Evolutionary conservation across 2,797 vertebrate genomes (phyloP), one percentile per base, ranked within the genome.

Genomic region (Acridotheres tristis): DNA sequence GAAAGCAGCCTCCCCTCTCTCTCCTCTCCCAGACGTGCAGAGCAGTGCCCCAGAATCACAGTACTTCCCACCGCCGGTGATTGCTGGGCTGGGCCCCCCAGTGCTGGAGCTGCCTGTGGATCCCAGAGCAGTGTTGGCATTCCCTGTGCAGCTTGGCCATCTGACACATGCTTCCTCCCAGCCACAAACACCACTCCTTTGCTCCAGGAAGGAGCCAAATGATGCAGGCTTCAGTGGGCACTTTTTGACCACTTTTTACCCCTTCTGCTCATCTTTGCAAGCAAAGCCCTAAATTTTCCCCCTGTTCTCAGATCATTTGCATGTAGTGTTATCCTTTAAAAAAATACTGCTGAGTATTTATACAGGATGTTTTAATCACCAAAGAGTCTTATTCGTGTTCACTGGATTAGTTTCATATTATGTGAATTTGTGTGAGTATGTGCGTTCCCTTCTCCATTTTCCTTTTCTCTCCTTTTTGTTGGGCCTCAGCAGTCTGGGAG

Each of bases 41-140:
- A 65, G 43, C 3, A 5, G 38, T 36, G 27, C 32, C 4, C 4
- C 53, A 38, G 50, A 87, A 29, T 14, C 0, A 0, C 12, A 11
- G 53, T 4, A 4, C 47, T 61, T 66, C 43, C 55, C 78, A 11
- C 11, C 0, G 0, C 45, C 3, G 1, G 21, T 12, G 3, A 5
- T 8, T 23, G 26, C 47, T 16, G 23, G 16, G 15, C 50, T 63
- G 54, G 10, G 8, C 7, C 30, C 32, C 13, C 10, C 23, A 7
- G 0, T 5, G 11, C 43, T 30, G 48, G 21, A 85, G 47, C 50
- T 0, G 2, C 21, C 32, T 15, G 18, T 4, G 4, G 29, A 42
- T 55, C 58, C 55, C 9, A 47, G 27, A 67, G 38, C 43, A 0
- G 0, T 4, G 16, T 4, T 45, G 43, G 30, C 43, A 71, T 43